These are phyloP conservation scores for Chloebia gouldiae DNA, from an alignment of 2,113 vertebrate species.

Conservation along the genomic window DNA sequence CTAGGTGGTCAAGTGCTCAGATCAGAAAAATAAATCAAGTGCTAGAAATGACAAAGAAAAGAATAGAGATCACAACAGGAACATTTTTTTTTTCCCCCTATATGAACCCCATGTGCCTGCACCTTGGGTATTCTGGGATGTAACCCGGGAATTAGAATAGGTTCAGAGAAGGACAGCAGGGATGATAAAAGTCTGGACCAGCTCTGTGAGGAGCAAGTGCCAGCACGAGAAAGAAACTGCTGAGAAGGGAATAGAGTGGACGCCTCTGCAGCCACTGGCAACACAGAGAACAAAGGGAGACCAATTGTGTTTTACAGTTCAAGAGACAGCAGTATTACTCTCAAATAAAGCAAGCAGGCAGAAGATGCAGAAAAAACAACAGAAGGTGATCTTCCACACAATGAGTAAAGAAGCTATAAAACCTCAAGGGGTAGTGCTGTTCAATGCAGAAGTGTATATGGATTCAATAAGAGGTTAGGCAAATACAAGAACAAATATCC, in stretches of 20 bases:
- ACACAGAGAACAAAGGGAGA: background rate
- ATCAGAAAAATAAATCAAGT: background rate
- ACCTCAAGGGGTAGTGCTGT: background rate
- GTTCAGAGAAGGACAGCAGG: background rate
- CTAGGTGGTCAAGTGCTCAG: background rate
- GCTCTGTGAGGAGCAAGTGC: background rate
- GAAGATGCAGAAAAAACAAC: background rate
- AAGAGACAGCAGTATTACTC: background rate
- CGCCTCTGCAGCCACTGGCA: background rate
- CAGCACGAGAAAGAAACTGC: background rate
- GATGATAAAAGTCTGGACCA: background rate
- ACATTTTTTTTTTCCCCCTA: fast-evolving
- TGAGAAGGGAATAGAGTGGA: background rate
- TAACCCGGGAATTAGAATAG: background rate
- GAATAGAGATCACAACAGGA: background rate
- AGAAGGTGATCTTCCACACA: background rate
- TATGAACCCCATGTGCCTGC: background rate
- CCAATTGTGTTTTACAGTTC: background rate
- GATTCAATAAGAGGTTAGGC: background rate
- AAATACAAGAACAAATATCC: background rate
- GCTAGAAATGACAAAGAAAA: background rate
- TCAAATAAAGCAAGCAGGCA: background rate
- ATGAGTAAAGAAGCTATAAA: background rate
- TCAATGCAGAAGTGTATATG: background rate
- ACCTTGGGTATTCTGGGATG: background rate